Base-by-base conservation (phyloP, 1,140 invertebrate species). In the Trissolcus basalis region DNA sequence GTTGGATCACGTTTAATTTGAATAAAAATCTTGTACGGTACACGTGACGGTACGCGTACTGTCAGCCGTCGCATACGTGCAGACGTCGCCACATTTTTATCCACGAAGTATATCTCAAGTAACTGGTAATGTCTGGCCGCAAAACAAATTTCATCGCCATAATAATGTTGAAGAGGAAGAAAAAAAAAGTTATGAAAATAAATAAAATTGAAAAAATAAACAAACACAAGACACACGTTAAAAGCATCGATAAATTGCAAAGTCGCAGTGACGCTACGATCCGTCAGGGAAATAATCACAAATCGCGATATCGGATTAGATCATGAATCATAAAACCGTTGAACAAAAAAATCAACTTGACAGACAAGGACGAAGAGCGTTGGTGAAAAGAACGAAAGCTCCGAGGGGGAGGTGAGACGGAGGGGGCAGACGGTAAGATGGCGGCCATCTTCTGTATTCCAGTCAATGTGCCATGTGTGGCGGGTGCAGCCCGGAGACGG, bases 381-480 rank as follows among this genome's bases (percentile, higher is more conserved):
- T 44, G 12, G 55, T 27, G 9, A 58, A 60, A 72, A 67, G 43
- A 33, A 41, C 61, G 36, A 61, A 59, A 67, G 41, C 3, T 9
- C 33, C 16, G 13, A 16, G 53, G 11, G 5, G 44, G 49, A 19
- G 45, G 73, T 51, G 44, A 72, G 67, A 74, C 43, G 55, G 67
- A 59, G 53, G 77, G 64, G 69, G 65, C 45, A 54, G 50, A 72
- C 65, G 55, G 65, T 77, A 87, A 87, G 81, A 87, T 87, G 86
- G 87, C 85, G 68, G 86, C 87, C 85, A 83, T 85, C 82, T 83
- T 87, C 80, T 82, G 85, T 86, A 87, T 87, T 87, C 86, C 75
- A 81, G 81, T 86, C 87, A 81, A 86, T 82, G 82, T 81, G 70
- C 70, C 64, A 79, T 81, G 77, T 68, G 68, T 43, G 76, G 78